Evolutionary conservation across 2,797 vertebrate genomes (phyloP).

Genomic region (Micromesistius poutassou): DNA sequence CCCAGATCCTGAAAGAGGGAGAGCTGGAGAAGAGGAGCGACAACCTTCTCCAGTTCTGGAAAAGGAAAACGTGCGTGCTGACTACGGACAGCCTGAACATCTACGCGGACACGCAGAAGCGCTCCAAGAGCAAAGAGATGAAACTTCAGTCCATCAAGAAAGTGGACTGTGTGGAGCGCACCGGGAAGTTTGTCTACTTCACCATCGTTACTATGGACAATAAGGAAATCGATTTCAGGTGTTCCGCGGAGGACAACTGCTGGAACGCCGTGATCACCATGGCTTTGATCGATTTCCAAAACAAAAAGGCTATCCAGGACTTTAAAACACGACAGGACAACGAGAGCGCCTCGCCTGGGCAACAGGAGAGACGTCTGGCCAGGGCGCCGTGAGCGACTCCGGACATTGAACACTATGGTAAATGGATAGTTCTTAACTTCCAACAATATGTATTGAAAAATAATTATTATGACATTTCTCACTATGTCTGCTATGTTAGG

Average conservation of each 20-base stretch:
- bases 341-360: conserved; percentile 72
- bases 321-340: conserved; percentile 85
- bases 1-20: conserved; percentile 86
- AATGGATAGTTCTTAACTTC: conserved; percentile 29
- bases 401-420: conserved; percentile 57
- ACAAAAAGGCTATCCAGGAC: conserved; percentile 88
- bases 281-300: conserved; percentile 95
- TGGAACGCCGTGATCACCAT: conserved; percentile 95
- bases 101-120: conserved; percentile 83
- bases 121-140: conserved; percentile 85
- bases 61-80: conserved; percentile 91
- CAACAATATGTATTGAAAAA: not conserved
- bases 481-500: not conserved
- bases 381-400: conserved; percentile 54
- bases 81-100: conserved; percentile 89
- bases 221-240: conserved; percentile 96
- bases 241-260: conserved; percentile 82
- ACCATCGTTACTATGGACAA: conserved; percentile 93
- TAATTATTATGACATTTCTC: not conserved
- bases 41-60: conserved; percentile 95
- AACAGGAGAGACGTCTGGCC: conserved; percentile 77
- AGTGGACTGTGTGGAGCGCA: conserved; percentile 96
- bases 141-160: conserved; percentile 90
- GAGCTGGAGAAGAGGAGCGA: conserved; percentile 97
- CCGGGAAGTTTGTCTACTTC: conserved; percentile 94